Base-by-base conservation (phyloP, 2,888 invertebrate species). In the Rhaphigaster nebulosa region DNA sequence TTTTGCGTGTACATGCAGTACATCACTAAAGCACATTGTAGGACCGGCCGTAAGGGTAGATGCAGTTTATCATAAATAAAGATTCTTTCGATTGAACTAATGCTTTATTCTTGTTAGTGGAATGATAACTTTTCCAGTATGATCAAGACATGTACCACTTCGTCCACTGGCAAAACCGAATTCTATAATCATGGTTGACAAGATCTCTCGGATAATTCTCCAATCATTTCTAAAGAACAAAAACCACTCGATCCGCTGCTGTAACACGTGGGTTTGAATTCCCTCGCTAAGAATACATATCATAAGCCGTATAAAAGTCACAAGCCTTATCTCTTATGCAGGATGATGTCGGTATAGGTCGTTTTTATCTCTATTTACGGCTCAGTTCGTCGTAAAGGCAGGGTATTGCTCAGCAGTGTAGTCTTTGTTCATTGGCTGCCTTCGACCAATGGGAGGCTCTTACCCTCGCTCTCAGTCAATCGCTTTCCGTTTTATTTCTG, bases 401-500 rank as follows among this genome's bases (percentile, higher is more conserved):
- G 29, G 34, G 70, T 70, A 70, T 70, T 70, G 15, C 70, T 76
- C 6, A 76, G 70, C 1, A 38, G 38, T 76, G 20, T 38, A 38
- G 6, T 76, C 70, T 76, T 76, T 76, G 70, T 76, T 76, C 70
- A 76, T 76, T 76, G 34, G 70, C 70, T 34, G 70, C 34, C 70
- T 76, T 20, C 8, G 34, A 23, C 70, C 70, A 76, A 76, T 76
- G 8, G 70, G 20, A 76, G 70, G 70, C 70, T 38, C 70, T 34
- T 29, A 29, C 29, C 13, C 15, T 65, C 65, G 29, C 65, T 34
- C 29, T 34, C 34, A 76, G 70, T 8, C 70, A 76, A 84, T 45
- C 41, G n/a, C 15, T 84, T 84, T 84, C 84, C 45, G 84, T 84
- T 84, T 84, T 84, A 84, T 84, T 84, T 84, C 45, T 20, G 45